Evolutionary conservation across 2,888 invertebrate species (phyloP).

Genomic region (Antheraea yamamai): DNA sequence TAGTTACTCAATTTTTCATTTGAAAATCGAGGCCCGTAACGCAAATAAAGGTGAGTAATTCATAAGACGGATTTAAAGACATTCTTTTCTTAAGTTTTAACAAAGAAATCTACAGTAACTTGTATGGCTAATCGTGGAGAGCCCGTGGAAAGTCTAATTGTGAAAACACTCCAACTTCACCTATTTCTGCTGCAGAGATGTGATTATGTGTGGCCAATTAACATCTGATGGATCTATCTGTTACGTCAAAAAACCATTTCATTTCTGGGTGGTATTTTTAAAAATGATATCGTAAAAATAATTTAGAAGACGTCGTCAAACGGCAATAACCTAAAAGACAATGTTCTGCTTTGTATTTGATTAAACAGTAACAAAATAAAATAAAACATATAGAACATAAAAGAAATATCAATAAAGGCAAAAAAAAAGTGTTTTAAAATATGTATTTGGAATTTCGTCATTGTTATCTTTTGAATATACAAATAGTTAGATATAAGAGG

Average conservation of each 20-base stretch:
- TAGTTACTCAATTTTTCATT: constrained; percentile 1
- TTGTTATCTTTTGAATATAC: background rate
- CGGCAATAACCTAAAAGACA: background rate
- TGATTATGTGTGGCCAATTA: no score
- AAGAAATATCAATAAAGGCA: background rate
- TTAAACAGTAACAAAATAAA: background rate
- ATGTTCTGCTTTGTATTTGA: no score
- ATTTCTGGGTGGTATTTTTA: no score
- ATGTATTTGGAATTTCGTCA: background rate
- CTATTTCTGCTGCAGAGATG: no score
- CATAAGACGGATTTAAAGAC: background rate
- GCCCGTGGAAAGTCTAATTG: no score
- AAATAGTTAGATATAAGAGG: background rate
- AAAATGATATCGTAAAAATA: no score
- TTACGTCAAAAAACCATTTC: no score
- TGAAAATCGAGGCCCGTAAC: background rate
- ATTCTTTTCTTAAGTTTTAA: background rate
- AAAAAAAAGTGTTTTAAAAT: background rate
- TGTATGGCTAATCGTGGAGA: no score
- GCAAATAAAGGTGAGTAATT: background rate
- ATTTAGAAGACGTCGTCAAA: no score
- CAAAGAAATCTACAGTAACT: background rate
- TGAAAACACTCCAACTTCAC: no score
- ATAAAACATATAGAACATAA: background rate
- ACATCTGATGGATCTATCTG: no score